Conservation (phyloP, 1,140 invertebrate species). For the Ladona fulva region DNA sequence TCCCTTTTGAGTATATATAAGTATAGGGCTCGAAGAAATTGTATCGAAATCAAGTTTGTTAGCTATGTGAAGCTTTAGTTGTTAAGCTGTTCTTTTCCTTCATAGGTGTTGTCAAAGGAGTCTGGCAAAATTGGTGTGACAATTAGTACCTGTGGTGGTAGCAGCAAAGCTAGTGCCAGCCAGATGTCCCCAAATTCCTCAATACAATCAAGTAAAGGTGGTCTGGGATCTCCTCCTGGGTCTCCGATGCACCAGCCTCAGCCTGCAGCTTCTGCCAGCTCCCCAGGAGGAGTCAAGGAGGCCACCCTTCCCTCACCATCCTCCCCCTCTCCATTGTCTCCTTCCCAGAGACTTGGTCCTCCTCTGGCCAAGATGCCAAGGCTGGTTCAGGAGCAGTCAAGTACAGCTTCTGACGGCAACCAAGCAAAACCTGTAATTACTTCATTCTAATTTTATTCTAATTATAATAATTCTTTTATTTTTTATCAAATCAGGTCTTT, state of each 20-base stretch:
- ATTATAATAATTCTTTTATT: no score
- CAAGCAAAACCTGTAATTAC: background rate
- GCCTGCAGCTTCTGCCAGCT: background rate
- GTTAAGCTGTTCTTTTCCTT: no score
- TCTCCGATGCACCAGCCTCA: background rate
- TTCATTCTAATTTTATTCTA: no score
- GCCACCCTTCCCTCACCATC: no score
- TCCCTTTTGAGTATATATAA: no score
- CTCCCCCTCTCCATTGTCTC: background rate
- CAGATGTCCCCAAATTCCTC: background rate
- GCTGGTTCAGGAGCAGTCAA: background rate
- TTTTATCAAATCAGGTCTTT: no score
- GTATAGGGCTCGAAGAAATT: no score
- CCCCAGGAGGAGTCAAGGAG: background rate
- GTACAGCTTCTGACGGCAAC: background rate
- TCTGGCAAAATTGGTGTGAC: slow-evolving; percentile 83
- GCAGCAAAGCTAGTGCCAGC: background rate
- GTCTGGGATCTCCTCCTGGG: background rate
- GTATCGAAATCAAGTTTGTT: no score
- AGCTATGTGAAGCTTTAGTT: no score
- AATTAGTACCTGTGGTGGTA: slow-evolving; percentile 53
- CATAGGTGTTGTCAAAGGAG: slow-evolving; percentile 52
- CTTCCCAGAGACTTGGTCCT: background rate
- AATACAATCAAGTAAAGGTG: background rate
- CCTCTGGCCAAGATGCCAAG: slow-evolving; percentile 8